Evolutionary conservation across 2,888 invertebrate species (phyloP), one percentile per base, ranked within the genome.

Genomic region (Laspeyria flexula): DNA sequence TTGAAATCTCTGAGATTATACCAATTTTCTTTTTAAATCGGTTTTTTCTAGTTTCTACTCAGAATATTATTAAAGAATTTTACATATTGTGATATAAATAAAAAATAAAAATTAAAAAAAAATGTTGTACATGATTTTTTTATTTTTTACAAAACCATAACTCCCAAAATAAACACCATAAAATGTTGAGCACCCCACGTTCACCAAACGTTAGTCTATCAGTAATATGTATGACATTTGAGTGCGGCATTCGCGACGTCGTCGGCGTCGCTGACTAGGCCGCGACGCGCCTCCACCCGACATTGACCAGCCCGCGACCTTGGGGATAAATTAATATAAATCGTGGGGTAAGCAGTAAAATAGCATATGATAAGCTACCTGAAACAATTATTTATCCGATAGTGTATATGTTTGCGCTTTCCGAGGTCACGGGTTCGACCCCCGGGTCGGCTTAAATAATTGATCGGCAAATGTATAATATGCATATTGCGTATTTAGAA

Each of bases 221-320:
- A 79, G 83, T 82, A 84, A 86, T 87, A 87, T 86, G 85, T 86
- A 87, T 88, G 85, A 86, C 88, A 90, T 86, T 81, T 75, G 81
- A 85, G 79, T 86, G 85, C 84, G 85, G 87, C 76, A 83, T 76
- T 81, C 77, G 76, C 74, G 74, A 77, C 77, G 75, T 76, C 76
- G 72, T 73, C 71, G 73, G 5, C n/a, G n/a, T n/a, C n/a, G n/a
- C n/a, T n/a, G n/a, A 61, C 62, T 56, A 60, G 67, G 67, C 71
- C 72, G 79, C 78, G 78, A 73, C 74, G 34, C 50, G 45, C 49
- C 57, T 60, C 47, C 54, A 58, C 52, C 58, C 70, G 69, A 71
- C 78, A 73, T 75, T 77, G 79, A 67, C 75, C 76, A 73, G 43
- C 56, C 12, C 47, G 33, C 58, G 67, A 67, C 69, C 67, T 71